phyloP scores from a whole-genome alignment of 2,113 vertebrate genomes.

The Microtus ochrogaster region DNA sequence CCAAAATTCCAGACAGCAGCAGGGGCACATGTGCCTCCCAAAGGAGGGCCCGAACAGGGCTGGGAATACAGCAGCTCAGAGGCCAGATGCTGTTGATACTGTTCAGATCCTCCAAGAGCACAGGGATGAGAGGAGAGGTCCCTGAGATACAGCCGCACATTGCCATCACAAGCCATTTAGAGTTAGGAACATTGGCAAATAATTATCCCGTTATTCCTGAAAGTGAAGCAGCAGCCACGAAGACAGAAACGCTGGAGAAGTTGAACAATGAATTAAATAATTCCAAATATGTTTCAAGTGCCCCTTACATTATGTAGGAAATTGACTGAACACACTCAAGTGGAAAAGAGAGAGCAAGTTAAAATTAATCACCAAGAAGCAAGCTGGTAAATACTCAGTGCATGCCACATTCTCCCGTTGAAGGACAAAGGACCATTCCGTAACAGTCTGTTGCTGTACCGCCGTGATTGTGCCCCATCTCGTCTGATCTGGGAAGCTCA shows the following conservation, averaged over 20 bases:
- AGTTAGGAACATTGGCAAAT: background rate
- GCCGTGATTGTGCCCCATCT: background rate
- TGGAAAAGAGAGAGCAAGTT: background rate
- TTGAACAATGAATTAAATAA: background rate
- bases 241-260: background rate
- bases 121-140: background rate
- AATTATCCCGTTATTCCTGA: background rate
- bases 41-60: background rate
- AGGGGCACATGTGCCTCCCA: too few relatives aligned
- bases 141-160: background rate
- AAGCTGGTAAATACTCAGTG: background rate
- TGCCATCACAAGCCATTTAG: background rate
- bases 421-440: background rate
- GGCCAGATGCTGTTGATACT: background rate
- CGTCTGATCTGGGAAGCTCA: background rate
- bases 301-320: background rate
- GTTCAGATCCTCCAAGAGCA: background rate
- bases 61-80: background rate
- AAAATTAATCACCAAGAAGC: background rate
- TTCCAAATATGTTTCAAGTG: conserved; percentile 13
- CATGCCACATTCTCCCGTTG: background rate
- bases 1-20: background rate
- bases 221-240: background rate
- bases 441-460: background rate
- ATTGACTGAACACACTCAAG: background rate